Conservation (phyloP, 2,113 vertebrate species). For the Strix uralensis region DNA sequence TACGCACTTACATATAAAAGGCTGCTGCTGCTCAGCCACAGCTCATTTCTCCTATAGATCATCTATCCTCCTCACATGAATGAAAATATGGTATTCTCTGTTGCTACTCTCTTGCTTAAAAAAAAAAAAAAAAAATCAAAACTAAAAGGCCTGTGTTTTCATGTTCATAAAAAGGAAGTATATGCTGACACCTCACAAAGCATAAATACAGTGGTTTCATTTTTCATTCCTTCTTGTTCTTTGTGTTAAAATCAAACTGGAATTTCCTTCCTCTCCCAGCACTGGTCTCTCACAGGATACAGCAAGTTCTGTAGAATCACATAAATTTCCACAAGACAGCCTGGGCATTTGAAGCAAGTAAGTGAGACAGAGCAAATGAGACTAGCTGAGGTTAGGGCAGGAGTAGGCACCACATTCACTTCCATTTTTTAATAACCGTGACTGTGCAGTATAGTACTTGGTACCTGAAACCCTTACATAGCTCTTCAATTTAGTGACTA, state of each 20-base stretch:
- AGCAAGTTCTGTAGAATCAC: not conserved
- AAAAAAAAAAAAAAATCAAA: not conserved
- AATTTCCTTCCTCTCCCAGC: constrained; percentile 27
- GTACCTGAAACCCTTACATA: not conserved
- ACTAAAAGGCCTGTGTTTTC: not conserved
- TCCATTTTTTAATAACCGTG: not conserved
- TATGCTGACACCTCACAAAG: not conserved
- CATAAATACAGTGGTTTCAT: constrained; percentile 6
- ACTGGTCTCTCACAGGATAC: not conserved
- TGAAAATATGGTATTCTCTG: not conserved
- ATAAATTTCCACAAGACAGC: not conserved
- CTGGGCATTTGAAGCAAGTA: not conserved
- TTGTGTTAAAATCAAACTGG: not conserved
- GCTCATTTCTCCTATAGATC: not conserved
- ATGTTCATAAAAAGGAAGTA: not conserved
- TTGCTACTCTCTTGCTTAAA: not conserved
- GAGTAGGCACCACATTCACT: not conserved
- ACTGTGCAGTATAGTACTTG: accelerated
- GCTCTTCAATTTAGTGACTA: not conserved
- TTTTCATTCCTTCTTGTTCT: constrained; percentile 36
- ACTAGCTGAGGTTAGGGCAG: not conserved
- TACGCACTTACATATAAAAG: not conserved
- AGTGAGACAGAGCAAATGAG: not conserved
- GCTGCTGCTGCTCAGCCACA: not conserved
- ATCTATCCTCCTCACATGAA: not conserved